Evolutionary conservation across 2,797 vertebrate genomes (phyloP).

Genomic region (Karalla daura): DNA sequence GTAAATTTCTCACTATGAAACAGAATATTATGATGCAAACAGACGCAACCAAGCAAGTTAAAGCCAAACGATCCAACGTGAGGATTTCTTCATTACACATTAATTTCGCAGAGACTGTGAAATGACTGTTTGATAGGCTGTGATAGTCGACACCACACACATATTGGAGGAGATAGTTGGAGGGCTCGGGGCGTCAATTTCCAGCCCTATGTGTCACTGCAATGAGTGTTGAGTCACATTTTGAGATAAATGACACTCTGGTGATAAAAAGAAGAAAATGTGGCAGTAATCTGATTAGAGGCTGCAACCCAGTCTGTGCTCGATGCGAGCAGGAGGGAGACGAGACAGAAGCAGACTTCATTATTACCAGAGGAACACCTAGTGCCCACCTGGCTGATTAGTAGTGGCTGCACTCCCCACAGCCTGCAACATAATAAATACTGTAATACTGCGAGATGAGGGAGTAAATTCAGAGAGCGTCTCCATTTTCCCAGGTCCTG

Average conservation of each 20-base stretch:
- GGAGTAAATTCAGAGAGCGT: slow-evolving; percentile 14
- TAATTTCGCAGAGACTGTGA: too few species aligned
- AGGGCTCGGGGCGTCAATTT: slow-evolving; percentile 2
- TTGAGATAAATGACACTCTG: slow-evolving; percentile 21
- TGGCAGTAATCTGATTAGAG: slow-evolving; percentile 38
- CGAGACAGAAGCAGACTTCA: slow-evolving; percentile 4
- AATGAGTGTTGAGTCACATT: slow-evolving; percentile 31
- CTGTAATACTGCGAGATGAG: slow-evolving; percentile 35
- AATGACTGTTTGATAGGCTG: not conserved
- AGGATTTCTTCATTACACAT: not conserved
- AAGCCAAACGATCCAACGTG: not conserved
- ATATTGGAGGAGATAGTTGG: slow-evolving; percentile 4
- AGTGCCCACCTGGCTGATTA: slow-evolving; percentile 48
- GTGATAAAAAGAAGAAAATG: slow-evolving; percentile 31
- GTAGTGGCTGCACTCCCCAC: slow-evolving; percentile 22
- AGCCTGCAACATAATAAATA: slow-evolving; percentile 44
- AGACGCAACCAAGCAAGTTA: not conserved
- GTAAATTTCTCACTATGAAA: not conserved
- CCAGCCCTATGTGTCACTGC: slow-evolving; percentile 1
- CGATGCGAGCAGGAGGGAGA: slow-evolving; percentile 19
- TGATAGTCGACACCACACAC: not conserved
- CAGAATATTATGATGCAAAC: not conserved
- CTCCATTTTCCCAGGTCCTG: not conserved
- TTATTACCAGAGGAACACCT: slow-evolving; percentile 36
- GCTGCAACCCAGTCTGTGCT: not conserved